Conservation (phyloP, 2,888 invertebrate genomes). For the Cryptocephalus moraei region DNA sequence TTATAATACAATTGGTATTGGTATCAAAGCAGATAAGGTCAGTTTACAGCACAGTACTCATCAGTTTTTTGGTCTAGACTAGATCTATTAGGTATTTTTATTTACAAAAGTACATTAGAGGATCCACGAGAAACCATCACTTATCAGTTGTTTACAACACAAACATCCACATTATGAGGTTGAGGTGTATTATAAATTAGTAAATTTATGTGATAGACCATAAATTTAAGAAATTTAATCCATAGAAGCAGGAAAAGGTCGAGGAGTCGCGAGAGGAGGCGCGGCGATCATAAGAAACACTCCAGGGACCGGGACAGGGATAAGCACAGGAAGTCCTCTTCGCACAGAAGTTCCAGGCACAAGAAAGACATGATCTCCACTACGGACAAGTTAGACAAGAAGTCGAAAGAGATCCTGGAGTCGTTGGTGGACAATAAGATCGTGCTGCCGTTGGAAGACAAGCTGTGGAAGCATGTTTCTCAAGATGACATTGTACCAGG, state of each 20-base stretch:
- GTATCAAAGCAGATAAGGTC: no score
- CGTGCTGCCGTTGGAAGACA: slow-evolving; percentile 41
- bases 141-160: no score
- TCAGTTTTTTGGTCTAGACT: no score
- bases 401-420: slow-evolving; percentile 37
- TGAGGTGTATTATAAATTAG: slow-evolving; percentile 18
- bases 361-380: slow-evolving; percentile 27
- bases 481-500: slow-evolving; percentile 35
- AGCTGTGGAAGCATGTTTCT: slow-evolving; percentile 43
- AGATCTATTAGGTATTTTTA: no score
- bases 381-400: slow-evolving; percentile 35
- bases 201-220: no score
- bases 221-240: no score
- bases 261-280: slow-evolving; percentile 26
- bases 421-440: slow-evolving; percentile 38
- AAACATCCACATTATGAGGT: not conserved
- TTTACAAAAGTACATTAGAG: no score
- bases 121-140: no score
- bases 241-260: slow-evolving; percentile 26
- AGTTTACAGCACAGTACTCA: no score
- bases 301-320: slow-evolving; percentile 23
- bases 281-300: slow-evolving; percentile 14
- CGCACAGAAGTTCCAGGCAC: slow-evolving; percentile 35
- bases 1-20: no score
- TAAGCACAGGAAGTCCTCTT: slow-evolving; percentile 28